Evolutionary conservation across 2,113 vertebrate genomes (phyloP), one percentile per base, ranked within the genome.

Genomic region (Boleophthalmus pectinirostris): DNA sequence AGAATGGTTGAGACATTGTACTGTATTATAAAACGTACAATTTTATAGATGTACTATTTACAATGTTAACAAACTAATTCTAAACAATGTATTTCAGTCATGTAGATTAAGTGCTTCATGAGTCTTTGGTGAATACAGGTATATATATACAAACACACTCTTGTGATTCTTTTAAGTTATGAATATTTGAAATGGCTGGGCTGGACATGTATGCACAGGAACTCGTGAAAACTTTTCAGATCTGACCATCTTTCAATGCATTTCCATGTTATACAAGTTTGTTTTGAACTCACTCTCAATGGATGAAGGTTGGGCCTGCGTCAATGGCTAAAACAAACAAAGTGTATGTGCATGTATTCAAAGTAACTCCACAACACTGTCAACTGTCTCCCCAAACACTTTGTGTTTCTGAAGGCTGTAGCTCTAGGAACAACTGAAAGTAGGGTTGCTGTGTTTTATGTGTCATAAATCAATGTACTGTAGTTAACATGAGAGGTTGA

Each of bases 291-390:
- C 25, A 9, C 7, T 16, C 58, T 18, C 16, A 3, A 43, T 38
- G 61, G n/a, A 20, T n/a, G 29, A 64, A n/a, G 61, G 16, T 20
- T n/a, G 16, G 29, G 6, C 25, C 18, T 43, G 61, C 9, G 18
- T 35, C 18, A 38, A 18, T 38, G 33, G 33, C 20, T 38, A 64
- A 64, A 64, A 64, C 33, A 64, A 64, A 63, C 60, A 38, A 64
- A 63, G 58, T 35, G 25, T 35, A 33, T 63, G 61, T 18, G 9
- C 6, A 61, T 64, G 6, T 64, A 64, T 38, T 43, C 61, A 64
- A 64, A 61, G 15, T 33, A 61, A 61, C 25, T 29, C 15, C 5
- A 15, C n/a, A 9, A 64, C 33, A 20, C 60, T 63, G 60, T 63
- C 60, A 35, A 1, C 16, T 4, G 8, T 38, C 33, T n/a, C 0